Evolutionary conservation across 1,140 invertebrate species (phyloP).

Genomic region (Tetragnatha versicolor): DNA sequence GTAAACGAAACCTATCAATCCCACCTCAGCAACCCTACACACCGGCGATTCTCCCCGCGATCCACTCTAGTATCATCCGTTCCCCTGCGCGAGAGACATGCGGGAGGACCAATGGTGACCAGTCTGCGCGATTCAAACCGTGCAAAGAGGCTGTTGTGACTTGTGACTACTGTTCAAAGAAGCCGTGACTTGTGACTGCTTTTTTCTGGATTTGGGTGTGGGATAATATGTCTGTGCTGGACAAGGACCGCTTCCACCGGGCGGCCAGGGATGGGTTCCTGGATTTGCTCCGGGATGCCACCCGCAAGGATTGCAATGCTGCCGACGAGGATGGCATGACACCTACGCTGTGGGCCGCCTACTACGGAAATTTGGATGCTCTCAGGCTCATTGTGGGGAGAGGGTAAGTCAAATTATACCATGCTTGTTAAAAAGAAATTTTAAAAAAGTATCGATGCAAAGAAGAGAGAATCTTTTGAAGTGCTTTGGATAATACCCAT

Average conservation of each 20-base stretch:
- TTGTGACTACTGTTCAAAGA: background rate
- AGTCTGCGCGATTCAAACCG: no score
- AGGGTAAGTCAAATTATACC: slow-evolving; percentile 81
- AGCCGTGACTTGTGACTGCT: background rate
- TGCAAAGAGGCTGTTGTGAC: background rate
- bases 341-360: slow-evolving; percentile 84
- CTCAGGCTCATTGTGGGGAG: slow-evolving; percentile 84
- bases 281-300: slow-evolving; percentile 87
- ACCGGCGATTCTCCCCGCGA: background rate
- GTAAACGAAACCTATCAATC: no score
- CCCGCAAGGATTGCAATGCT: slow-evolving; percentile 85
- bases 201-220: background rate
- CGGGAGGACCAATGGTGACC: no score
- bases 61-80: background rate
- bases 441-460: no score
- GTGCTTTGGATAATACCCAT: no score
- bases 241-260: slow-evolving; percentile 68
- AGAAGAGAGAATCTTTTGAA: no score
- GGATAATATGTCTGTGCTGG: slow-evolving; percentile 17
- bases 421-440: no score
- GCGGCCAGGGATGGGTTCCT: slow-evolving; percentile 90
- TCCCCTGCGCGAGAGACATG: no score
- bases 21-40: background rate
- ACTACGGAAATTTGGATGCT: slow-evolving; percentile 89
- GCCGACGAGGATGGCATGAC: slow-evolving; percentile 95